Conservation (phyloP, 2,113 vertebrate species). For the Petrocephalus microphthalmus region DNA sequence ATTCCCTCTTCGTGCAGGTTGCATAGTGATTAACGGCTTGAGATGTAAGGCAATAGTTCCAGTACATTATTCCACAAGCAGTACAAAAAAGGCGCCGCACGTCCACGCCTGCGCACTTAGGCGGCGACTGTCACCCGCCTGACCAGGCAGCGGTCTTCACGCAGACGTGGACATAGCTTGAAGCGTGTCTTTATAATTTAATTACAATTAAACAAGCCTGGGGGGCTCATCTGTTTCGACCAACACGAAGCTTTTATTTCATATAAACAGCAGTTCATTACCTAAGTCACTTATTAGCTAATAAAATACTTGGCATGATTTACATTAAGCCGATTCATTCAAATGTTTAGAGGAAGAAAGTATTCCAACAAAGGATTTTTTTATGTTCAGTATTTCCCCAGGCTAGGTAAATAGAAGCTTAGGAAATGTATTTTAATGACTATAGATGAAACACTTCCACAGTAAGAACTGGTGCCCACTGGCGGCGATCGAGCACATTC, state of each 20-base stretch:
- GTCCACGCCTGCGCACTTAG: neutral
- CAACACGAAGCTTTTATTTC: neutral
- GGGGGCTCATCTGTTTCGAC: neutral
- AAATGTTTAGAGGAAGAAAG: neutral
- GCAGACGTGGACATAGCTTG: neutral
- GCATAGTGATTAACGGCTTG: neutral
- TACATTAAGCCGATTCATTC: neutral
- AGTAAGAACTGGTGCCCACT: slow-evolving; percentile 2
- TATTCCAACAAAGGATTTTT: neutral
- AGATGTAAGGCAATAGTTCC: neutral
- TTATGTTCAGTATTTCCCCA: neutral
- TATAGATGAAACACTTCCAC: neutral
- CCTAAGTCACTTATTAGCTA: neutral
- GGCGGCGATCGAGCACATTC: neutral
- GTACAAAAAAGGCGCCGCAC: neutral
- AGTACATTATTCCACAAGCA: neutral
- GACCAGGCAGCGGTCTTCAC: neutral
- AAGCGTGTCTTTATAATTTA: neutral
- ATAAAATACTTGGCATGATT: neutral
- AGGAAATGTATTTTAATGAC: neutral
- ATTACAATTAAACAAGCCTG: neutral
- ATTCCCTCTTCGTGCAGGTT: neutral
- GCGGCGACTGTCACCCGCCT: neutral
- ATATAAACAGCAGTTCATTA: neutral
- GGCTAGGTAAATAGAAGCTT: neutral